These are phyloP conservation scores for silkworm (Bombyx mori) DNA, from an alignment of 1,140 invertebrate species.

Conservation along the genomic window ASM3026992v2 NC_085134.1:5115001-5115500, in stretches of 20 bases:
- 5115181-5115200: constrained; percentile 64
- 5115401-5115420: constrained; percentile 83
- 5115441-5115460: constrained; percentile 76
- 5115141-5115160: constrained; percentile 67
- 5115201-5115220: constrained; percentile 71
- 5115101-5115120: constrained; percentile 68
- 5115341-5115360: constrained; percentile 72
- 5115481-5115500: constrained; percentile 58
- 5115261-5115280: constrained; percentile 57
- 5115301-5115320: constrained; percentile 68
- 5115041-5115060: constrained; percentile 48
- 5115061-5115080: constrained; percentile 70
- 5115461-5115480: constrained; percentile 85
- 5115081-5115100: constrained; percentile 70
- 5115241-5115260: constrained; percentile 64
- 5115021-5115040: constrained; percentile 43
- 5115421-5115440: constrained; percentile 78
- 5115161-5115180: constrained; percentile 35
- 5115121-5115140: constrained; percentile 52
- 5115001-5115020: constrained; percentile 69
- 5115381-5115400: constrained; percentile 81
- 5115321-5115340: constrained; percentile 65
- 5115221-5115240: constrained; percentile 68
- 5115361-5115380: constrained; percentile 85
- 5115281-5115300: constrained; percentile 58